A percentile compares a stretch with the other conserved stretches of the same genome.
phyloP scores from a whole-genome alignment of 2,797 vertebrate genomes.

The Lacerta bilineata region DNA sequence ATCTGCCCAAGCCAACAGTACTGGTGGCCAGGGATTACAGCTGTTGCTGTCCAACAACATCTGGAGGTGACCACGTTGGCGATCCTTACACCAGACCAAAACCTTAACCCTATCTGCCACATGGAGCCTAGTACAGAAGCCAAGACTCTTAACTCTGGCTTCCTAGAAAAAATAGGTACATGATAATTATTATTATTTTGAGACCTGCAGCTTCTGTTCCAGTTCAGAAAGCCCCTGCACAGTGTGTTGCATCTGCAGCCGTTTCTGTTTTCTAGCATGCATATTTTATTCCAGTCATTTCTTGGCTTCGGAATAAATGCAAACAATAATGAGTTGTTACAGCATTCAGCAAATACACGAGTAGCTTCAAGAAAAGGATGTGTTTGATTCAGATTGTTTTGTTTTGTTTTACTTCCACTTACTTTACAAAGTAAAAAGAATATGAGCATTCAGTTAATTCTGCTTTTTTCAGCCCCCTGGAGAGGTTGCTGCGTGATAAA shows the following conservation, averaged over 20 bases:
- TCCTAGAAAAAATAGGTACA: not conserved
- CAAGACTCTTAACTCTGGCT: not conserved
- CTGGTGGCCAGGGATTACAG: too few relatives aligned
- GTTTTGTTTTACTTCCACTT: not conserved
- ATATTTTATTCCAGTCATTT: slow-evolving; percentile 40
- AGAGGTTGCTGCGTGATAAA: slow-evolving; percentile 22
- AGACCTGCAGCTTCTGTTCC: slow-evolving; percentile 9
- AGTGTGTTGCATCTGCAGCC: slow-evolving; percentile 15
- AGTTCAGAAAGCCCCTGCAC: slow-evolving; percentile 19
- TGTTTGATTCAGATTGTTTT: not conserved
- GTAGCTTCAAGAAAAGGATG: slow-evolving; percentile 2
- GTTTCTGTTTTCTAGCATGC: slow-evolving; percentile 30
- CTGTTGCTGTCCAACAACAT: not conserved
- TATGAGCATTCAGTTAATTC: not conserved
- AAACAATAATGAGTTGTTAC: slow-evolving; percentile 26
- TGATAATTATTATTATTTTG: not conserved
- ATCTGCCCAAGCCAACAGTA: too few relatives aligned
- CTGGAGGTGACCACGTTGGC: not conserved
- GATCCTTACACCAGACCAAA: not conserved
- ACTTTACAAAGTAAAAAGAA: slow-evolving; percentile 27
- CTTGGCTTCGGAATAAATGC: slow-evolving; percentile 22
- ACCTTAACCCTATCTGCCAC: not conserved
- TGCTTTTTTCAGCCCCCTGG: not conserved
- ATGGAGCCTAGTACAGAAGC: not conserved
- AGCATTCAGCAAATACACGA: not conserved